phyloP scores from a whole-genome alignment of 2,797 vertebrate species.

The Carapus acus region DNA sequence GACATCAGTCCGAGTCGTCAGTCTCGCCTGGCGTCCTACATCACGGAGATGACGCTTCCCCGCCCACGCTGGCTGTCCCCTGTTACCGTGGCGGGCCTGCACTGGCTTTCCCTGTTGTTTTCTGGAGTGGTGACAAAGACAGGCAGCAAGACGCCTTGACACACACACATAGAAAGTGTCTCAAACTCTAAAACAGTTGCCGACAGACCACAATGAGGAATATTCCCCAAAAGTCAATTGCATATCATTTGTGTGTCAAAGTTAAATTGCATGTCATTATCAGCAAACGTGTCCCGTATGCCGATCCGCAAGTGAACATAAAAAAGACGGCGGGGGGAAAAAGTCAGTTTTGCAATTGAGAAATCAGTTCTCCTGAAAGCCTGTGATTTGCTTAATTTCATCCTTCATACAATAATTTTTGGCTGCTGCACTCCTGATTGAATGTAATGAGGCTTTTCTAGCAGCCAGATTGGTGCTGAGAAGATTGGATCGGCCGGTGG shows the following conservation, averaged over 20 bases:
- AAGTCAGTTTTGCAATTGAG: slow-evolving; percentile 42
- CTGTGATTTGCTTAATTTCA: slow-evolving; percentile 55
- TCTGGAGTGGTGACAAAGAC: too few species aligned
- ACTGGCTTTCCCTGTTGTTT: too few species aligned
- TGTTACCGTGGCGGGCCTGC: too few species aligned
- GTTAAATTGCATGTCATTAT: slow-evolving; percentile 46
- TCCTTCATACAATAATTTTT: slow-evolving; percentile 34
- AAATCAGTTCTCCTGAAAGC: slow-evolving; percentile 46
- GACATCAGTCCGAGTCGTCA: too few species aligned
- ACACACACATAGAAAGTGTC: too few species aligned
- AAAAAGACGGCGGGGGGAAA: slow-evolving; percentile 31
- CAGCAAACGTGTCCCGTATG: slow-evolving; percentile 28
- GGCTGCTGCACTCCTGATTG: slow-evolving; percentile 15
- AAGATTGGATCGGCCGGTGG: background rate
- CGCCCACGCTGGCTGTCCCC: too few species aligned
- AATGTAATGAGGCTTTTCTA: slow-evolving; percentile 17
- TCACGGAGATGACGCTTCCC: too few species aligned
- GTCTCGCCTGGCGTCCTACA: too few species aligned
- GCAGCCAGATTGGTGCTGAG: background rate
- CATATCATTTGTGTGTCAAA: slow-evolving; percentile 26
- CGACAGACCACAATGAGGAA: slow-evolving; percentile 21
- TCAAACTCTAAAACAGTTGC: slow-evolving; percentile 21
- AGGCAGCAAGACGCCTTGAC: too few species aligned
- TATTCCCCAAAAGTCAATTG: slow-evolving; percentile 20
- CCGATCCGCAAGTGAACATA: slow-evolving; percentile 43